Evolutionary conservation across 2,888 invertebrate genomes (phyloP), one percentile per base, ranked within the genome.

Genomic region (Tryphoninae sp.): DNA sequence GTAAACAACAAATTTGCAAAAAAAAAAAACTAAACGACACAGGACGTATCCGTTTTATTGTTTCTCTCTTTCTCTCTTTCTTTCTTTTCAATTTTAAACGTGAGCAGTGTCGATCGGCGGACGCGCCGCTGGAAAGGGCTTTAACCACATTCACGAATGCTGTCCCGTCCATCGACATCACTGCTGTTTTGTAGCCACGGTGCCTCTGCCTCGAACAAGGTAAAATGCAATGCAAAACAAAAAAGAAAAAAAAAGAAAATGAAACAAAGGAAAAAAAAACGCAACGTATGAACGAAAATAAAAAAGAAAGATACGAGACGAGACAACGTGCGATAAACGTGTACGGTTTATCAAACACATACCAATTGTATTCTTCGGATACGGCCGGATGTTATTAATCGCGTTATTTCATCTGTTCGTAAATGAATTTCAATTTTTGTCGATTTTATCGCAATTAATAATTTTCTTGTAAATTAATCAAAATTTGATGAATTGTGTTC

Each of bases 141-240:
- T 87, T 89, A 87, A 86, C 86, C 90, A 89, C 88, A 88, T 90
- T 88, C 89, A 88, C 87, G 89, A 89, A 89, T 89, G 90, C 90
- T 90, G 90, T 89, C 90, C 90, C 87, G 89, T 91, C 86, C 89
- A 90, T 89, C 89, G 90, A 86, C 90, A 88, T 88, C 89, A 88
- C 88, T 90, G 90, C 90, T 89, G 90, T 90, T 88, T 89, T 88
- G 87, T 90, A 88, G 88, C 87, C 87, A 87, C 88, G 85, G 88
- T 87, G 86, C 89, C 89, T 88, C 89, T 89, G 82, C 89, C 90
- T 87, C 88, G 88, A 86, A 87, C 88, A 90, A 90, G 90, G 90
- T 91, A 90, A 91, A 89, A 89, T 85, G 87, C 87, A 88, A 88
- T 84, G 84, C 84, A 84, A 86, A 75, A 53, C 53, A 19, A 69